Evolutionary conservation across 2,888 invertebrate species (phyloP), one percentile per base, ranked within the genome.

Genomic region (Thereva nobilitata): DNA sequence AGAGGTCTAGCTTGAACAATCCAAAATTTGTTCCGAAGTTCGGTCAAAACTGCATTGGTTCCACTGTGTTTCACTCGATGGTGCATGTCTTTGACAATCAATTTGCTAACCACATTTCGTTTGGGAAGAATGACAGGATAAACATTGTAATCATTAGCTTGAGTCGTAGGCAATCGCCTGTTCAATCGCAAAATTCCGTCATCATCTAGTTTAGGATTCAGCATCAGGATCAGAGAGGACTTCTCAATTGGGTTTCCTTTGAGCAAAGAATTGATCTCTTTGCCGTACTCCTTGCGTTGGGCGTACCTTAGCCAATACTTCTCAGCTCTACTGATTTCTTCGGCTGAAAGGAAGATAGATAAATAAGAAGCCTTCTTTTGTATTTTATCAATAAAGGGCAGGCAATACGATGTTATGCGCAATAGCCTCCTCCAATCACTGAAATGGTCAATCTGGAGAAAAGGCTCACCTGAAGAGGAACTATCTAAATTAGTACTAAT

Each of bases 121-220:
- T 52, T 52, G 5, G 52, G 23, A 9, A 52, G 10, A n/a, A 52
- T 52, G 10, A 52, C n/a, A 4, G 52, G 68, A 42, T 49, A 42
- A 10, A 53, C 37, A 9, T 42, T 10, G 12, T 53, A 49, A 10
- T n/a, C n/a, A 1, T 40, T 12, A 12, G 34, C 40, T 10, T 49
- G 6, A 5, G 23, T n/a, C n/a, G 23, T 5, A 34, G 5, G 50
- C 5, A 66, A 35, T 9, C 44, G 9, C 2, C 40, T 50, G 42
- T 52, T 23, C 10, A 64, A n/a, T 7, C 68, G 59, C 37, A 68
- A 10, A 7, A 68, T 12, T 3, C 61, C 65, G 4, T 12, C 47
- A 4, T 42, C 44, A 47, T 68, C 54, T 12, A 68, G n/a, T 6
- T 54, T 61, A 1, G 61, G 61, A 23, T 68, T 66, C 6, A 66